Evolutionary conservation across 2,888 invertebrate species (phyloP).

Genomic region (Andrena flavipes): DNA sequence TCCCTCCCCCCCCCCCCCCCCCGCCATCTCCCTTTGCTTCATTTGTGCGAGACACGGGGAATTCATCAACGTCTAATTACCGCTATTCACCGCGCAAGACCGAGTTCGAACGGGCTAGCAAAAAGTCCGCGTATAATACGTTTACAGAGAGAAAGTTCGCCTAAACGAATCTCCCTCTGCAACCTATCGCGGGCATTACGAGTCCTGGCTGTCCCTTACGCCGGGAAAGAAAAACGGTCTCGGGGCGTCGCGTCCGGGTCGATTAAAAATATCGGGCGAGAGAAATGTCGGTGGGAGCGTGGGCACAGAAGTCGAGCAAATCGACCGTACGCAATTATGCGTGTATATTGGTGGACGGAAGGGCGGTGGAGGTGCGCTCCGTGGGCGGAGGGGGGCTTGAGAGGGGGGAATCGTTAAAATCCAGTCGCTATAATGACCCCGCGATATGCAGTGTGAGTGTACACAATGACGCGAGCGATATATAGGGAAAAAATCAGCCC

Average conservation of each 20-base stretch:
- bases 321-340: slow-evolving; percentile 73
- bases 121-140: no score
- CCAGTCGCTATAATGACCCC: slow-evolving; percentile 71
- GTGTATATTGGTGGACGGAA: slow-evolving; percentile 54
- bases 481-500: slow-evolving; percentile 69
- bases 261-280: slow-evolving; percentile 35
- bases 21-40: background rate
- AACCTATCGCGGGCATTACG: no score
- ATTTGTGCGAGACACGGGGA: background rate
- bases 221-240: background rate
- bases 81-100: background rate
- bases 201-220: background rate
- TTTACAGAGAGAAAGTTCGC: no score
- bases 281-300: slow-evolving; percentile 50
- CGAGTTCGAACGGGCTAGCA: no score
- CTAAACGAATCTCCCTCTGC: no score
- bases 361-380: slow-evolving; percentile 29
- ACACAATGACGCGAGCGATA: slow-evolving; percentile 68
- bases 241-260: background rate
- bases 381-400: slow-evolving; percentile 1
- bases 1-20: background rate
- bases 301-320: slow-evolving; percentile 58
- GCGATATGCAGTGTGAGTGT: slow-evolving; percentile 63
- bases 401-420: slow-evolving; percentile 68
- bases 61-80: slow-evolving; percentile 1